Conservation (phyloP, 2,888 invertebrate species). For the Tenthredo distinguenda region DNA sequence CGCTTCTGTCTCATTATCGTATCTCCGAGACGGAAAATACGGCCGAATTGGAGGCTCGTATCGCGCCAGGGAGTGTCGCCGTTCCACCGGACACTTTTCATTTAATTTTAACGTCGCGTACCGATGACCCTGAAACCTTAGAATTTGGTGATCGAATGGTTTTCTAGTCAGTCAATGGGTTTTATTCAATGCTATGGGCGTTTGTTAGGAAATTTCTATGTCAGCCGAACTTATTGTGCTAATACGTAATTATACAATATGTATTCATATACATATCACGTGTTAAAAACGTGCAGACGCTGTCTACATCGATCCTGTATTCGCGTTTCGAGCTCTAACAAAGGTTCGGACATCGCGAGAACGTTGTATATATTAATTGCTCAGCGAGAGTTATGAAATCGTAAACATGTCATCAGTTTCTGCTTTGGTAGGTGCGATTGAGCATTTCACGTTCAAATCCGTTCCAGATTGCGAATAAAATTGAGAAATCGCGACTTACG, state of each 20-base stretch:
- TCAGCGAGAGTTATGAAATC: not conserved
- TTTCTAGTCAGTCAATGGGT: not conserved
- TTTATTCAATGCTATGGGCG: not conserved
- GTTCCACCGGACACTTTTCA: constrained; percentile 87
- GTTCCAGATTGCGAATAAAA: not conserved
- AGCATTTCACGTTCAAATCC: not conserved
- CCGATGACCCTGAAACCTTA: not conserved
- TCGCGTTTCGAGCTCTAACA: not conserved
- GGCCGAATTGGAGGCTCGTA: constrained; percentile 80
- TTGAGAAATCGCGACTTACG: not conserved
- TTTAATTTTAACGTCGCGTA: constrained; percentile 81
- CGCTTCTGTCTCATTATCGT: constrained; percentile 86
- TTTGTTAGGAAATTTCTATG: not conserved
- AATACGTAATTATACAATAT: not conserved
- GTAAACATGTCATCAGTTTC: not conserved
- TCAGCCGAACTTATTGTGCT: not conserved
- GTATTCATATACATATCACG: not conserved
- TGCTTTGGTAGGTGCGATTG: not conserved
- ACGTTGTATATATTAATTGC: not conserved
- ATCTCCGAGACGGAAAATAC: constrained; percentile 80
- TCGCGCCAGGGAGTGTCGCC: constrained; percentile 85
- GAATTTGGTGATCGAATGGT: not conserved
- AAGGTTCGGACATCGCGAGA: not conserved
- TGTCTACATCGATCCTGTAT: not conserved
- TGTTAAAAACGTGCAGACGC: not conserved